A percentile compares a stretch with the other conserved stretches of the same genome.
Conservation (phyloP, 2,888 invertebrate genomes). For the Laspeyria flexula region DNA sequence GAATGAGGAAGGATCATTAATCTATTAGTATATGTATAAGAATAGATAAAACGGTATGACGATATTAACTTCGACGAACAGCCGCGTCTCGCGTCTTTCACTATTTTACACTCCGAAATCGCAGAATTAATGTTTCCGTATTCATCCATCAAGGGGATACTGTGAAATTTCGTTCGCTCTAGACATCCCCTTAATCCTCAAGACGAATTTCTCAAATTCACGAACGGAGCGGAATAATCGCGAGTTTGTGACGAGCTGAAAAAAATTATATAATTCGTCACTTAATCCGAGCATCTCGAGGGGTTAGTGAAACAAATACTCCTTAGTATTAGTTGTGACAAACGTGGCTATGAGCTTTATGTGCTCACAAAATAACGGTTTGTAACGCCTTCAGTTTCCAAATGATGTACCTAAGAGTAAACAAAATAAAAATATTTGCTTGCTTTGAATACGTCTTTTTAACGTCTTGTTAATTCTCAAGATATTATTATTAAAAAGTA, state of each 20-base stretch:
- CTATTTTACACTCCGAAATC: slow-evolving; percentile 74
- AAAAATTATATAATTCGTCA: slow-evolving; percentile 81
- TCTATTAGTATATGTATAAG: slow-evolving; percentile 46
- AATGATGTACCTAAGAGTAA: too few species aligned
- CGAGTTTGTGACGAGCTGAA: slow-evolving; percentile 71
- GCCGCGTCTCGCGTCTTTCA: slow-evolving; percentile 61
- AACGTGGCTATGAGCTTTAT: slow-evolving; percentile 49
- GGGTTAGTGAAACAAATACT: slow-evolving; percentile 74
- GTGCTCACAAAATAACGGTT: too few species aligned
- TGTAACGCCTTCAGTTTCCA: too few species aligned
- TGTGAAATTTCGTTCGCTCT: slow-evolving; percentile 77
- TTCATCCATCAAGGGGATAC: slow-evolving; percentile 80
- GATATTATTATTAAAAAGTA: too few species aligned
- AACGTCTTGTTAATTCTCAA: too few species aligned
- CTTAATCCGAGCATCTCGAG: slow-evolving; percentile 73
- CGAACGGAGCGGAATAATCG: slow-evolving; percentile 78
- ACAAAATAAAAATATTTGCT: too few species aligned
- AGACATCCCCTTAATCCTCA: slow-evolving; percentile 79
- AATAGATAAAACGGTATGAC: slow-evolving; percentile 51
- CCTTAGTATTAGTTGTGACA: slow-evolving; percentile 71
- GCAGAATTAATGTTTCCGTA: slow-evolving; percentile 76
- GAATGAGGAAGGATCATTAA: slow-evolving; percentile 48
- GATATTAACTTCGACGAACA: slow-evolving; percentile 58
- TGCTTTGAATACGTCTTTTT: too few species aligned
- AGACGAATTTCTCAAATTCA: slow-evolving; percentile 84